A percentile compares a stretch with the other conserved stretches of the same genome.
Conservation (phyloP, 2,888 invertebrate genomes). For the Junonia oenone region DNA sequence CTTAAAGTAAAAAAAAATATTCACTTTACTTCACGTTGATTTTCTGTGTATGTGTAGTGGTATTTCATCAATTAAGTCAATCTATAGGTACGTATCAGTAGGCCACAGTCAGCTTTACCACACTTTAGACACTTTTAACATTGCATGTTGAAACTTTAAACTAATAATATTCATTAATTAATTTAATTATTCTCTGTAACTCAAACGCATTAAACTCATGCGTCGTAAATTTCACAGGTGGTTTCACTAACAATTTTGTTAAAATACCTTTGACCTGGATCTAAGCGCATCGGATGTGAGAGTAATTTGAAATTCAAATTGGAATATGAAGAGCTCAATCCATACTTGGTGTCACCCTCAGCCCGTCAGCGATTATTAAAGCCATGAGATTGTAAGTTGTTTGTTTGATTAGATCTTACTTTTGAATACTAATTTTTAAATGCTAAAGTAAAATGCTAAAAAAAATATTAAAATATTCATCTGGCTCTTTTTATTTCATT, state of each 20-base stretch:
- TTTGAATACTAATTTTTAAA: background rate
- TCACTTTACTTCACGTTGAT: no score
- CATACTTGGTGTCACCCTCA: constrained; percentile 7
- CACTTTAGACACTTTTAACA: no score
- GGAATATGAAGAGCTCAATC: constrained; percentile 17
- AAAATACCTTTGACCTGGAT: constrained; percentile 6
- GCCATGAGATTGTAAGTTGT: background rate
- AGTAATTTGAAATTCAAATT: constrained; percentile 21
- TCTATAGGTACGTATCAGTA: no score
- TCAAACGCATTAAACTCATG: background rate
- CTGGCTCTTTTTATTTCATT: no score
- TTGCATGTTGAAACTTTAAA: background rate
- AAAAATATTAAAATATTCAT: no score
- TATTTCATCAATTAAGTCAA: no score
- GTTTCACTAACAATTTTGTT: background rate
- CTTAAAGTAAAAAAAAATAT: no score
- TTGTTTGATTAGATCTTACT: background rate
- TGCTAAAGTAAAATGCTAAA: no score
- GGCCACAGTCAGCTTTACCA: no score
- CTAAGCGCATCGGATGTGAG: constrained; percentile 4
- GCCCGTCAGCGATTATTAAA: constrained; percentile 1
- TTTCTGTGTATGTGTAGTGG: no score
- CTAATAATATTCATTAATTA: background rate
- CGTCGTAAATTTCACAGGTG: background rate
- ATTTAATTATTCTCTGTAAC: background rate